phyloP scores from a whole-genome alignment of 2,113 vertebrate genomes.

The Thomomys bottae region DNA sequence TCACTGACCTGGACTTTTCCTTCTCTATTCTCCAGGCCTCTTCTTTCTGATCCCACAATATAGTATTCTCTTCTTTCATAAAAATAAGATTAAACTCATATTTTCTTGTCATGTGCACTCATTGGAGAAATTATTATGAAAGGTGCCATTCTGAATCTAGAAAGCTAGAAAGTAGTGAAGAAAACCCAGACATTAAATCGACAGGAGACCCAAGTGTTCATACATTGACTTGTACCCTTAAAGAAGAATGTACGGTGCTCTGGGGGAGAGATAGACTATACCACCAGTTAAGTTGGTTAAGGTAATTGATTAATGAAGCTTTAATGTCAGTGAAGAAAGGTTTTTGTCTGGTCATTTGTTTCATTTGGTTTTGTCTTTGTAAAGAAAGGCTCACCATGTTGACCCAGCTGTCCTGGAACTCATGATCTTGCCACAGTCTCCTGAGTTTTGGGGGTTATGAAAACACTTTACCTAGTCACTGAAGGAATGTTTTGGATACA shows the following conservation, averaged over 20 bases:
- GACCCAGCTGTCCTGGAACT: too few relatives aligned
- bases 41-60: neutral
- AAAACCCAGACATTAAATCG: neutral
- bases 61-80: neutral
- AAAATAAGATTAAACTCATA: neutral
- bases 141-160: neutral
- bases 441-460: too few relatives aligned
- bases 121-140: neutral
- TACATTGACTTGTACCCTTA: neutral
- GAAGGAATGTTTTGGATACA: neutral
- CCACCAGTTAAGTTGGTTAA: neutral
- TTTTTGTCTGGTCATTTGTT: too few relatives aligned
- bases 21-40: neutral
- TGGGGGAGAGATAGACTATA: neutral
- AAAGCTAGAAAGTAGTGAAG: neutral
- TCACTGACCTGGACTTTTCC: too few relatives aligned
- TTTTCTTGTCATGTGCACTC: accelerated
- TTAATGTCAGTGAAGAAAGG: neutral
- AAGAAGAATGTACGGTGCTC: neutral
- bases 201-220: neutral
- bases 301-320: neutral
- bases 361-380: too few relatives aligned
- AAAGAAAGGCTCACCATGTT: too few relatives aligned
- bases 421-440: too few relatives aligned
- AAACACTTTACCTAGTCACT: neutral